Base-by-base conservation (phyloP, 2,113 vertebrate species). In the Colaptes auratus region DNA sequence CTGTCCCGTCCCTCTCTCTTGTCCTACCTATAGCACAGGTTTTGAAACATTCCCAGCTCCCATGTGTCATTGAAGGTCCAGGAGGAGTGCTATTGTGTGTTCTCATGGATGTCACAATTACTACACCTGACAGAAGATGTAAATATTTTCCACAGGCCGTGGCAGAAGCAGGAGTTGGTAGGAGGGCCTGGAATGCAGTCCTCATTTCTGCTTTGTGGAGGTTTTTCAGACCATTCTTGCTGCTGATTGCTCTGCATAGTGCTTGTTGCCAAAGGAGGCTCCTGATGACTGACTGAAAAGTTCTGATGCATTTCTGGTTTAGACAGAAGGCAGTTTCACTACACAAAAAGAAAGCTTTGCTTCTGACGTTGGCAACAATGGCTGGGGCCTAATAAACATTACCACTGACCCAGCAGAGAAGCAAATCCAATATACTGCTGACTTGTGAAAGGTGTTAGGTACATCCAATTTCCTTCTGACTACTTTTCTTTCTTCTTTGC, bases 101-200 rank as follows among this genome's bases (percentile, higher is more conserved):
- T 35, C 10, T 63, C 14, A 1, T 18, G 23, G 67, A 10, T n/a
- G 42, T 56, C 28, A 24, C 39, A 67, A 16, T 39, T 65, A 15
- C 17, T 50, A 65, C 0, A 0, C 0, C 0, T 3, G 11, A 55
- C 17, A 64, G 30, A 60, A 25, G 10, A 61, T 48, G 52, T 65
- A 73, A 89, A 35, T 46, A 63, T 61, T 91, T 87, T 35, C 52
- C 61, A 69, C 11, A 44, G 44, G 65, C 33, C 55, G 36, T 7
- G 3, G 30, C 30, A 86, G 60, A 84, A 87, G 55, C 55, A 64
- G 35, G 30, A 72, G 21, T 81, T 64, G 42, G 66, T 60, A 56
- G 48, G 74, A 89, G 12, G 27, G 24, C 46, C 70, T 64, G 56
- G 50, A 85, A 82, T 74, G 15, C 39, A 42, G 35, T 69, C 58